Conservation (phyloP, 1,140 invertebrate species). For the Aplysia californica region DNA sequence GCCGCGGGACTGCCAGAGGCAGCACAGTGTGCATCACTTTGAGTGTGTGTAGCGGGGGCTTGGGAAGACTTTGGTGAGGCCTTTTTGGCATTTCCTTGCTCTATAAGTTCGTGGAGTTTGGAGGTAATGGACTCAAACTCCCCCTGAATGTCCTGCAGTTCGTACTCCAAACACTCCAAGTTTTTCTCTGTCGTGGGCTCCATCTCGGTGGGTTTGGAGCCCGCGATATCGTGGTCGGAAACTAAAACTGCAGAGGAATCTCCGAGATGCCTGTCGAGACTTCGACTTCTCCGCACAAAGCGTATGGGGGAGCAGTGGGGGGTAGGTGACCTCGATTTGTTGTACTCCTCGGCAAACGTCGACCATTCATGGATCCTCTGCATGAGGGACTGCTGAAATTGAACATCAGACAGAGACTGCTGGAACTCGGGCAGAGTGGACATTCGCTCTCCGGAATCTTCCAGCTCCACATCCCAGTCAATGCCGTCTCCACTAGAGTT, state of each 20-base stretch:
- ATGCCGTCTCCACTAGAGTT: constrained; percentile 38
- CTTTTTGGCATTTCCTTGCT: constrained; percentile 23
- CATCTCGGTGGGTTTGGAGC: constrained; percentile 20
- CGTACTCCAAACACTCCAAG: constrained; percentile 54
- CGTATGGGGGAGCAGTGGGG: constrained; percentile 33
- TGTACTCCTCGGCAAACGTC: constrained; percentile 40
- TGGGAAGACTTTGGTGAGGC: constrained; percentile 7
- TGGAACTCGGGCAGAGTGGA: constrained; percentile 18
- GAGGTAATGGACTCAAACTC: constrained; percentile 56
- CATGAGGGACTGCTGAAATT: constrained; percentile 46
- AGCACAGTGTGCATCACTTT: constrained; percentile 8
- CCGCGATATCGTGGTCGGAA: constrained; percentile 21
- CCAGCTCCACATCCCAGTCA: constrained; percentile 37
- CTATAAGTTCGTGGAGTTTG: constrained; percentile 44
- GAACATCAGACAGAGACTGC: constrained; percentile 32
- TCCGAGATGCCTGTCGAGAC: constrained; percentile 35
- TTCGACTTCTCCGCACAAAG: constrained; percentile 31
- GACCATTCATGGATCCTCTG: constrained; percentile 50
- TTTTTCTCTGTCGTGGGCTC: constrained; percentile 34
- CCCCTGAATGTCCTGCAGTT: constrained; percentile 54
- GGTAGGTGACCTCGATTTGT: constrained; percentile 44
- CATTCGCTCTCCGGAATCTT: constrained; percentile 14
- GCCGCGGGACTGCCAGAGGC: constrained; percentile 2
- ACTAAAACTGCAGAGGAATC: constrained; percentile 13
- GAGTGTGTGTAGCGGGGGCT: constrained; percentile 1